A percentile compares a stretch with the other conserved stretches of the same genome.
These are phyloP conservation scores for Amniataba percoides DNA, from an alignment of 2,797 vertebrate species.

Conservation along the genomic window DNA sequence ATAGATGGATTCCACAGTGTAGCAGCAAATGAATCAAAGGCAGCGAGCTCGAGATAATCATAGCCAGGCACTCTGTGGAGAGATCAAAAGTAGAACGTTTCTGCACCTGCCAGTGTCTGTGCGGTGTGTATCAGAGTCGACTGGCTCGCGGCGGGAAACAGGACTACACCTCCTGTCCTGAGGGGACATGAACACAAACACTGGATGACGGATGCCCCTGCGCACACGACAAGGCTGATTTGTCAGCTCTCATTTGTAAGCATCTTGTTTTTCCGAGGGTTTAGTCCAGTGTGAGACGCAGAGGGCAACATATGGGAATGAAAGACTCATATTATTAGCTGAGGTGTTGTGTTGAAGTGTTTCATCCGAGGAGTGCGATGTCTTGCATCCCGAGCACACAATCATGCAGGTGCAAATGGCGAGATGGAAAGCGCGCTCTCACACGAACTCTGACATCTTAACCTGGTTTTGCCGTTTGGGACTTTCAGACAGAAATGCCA, in stretches of 20 bases:
- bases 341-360: constrained; percentile 38
- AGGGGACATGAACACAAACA: constrained; percentile 19
- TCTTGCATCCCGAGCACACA: constrained; percentile 35
- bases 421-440: not conserved
- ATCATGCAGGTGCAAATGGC: not conserved
- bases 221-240: constrained; percentile 25
- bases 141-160: constrained; percentile 32
- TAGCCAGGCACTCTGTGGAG: constrained; percentile 67
- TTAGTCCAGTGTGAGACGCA: constrained; percentile 2
- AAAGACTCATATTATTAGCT: constrained; percentile 28
- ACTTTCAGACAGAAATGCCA: constrained; percentile 4
- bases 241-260: constrained; percentile 35
- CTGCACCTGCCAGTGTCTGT: constrained; percentile 79
- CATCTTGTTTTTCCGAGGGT: constrained; percentile 1
- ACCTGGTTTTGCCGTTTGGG: not conserved
- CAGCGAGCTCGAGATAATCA: constrained; percentile 70
- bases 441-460: constrained; percentile 29
- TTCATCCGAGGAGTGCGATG: constrained; percentile 36
- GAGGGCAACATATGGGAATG: constrained; percentile 9
- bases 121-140: constrained; percentile 25
- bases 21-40: constrained; percentile 80
- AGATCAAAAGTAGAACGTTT: constrained; percentile 84
- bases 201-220: constrained; percentile 24
- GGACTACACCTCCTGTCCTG: constrained; percentile 38
- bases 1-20: constrained; percentile 58